phyloP scores from a whole-genome alignment of 2,113 vertebrate species.

The Oncorhynchus mykiss region DNA sequence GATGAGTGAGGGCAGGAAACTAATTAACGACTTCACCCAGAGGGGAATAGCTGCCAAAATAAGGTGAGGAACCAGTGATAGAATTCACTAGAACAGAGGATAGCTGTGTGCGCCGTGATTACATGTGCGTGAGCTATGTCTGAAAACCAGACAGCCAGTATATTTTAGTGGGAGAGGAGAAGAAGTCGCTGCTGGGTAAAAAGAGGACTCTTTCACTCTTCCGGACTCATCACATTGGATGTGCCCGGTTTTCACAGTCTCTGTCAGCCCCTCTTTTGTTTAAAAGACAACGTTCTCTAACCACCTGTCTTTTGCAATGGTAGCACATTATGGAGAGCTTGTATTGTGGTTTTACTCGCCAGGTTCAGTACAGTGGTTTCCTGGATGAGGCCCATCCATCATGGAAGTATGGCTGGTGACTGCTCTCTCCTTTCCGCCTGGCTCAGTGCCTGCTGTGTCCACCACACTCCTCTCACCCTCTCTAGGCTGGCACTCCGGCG shows the following conservation, averaged over 20 bases:
- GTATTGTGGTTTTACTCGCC: neutral
- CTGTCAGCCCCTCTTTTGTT: neutral
- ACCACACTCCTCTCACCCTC: neutral
- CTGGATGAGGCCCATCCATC: neutral
- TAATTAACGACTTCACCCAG: constrained; percentile 43
- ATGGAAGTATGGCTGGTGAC: neutral
- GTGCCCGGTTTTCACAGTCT: neutral
- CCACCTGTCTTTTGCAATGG: neutral
- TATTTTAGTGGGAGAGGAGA: neutral
- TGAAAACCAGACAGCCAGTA: too few relatives aligned
- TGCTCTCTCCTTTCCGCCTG: neutral
- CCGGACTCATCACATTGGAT: neutral
- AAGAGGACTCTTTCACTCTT: neutral
- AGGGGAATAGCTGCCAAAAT: constrained; percentile 41
- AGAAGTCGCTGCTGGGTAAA: neutral
- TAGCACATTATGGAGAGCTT: constrained; percentile 1
- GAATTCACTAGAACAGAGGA: constrained; percentile 22
- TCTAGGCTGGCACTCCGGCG: neutral
- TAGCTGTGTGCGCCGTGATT: constrained; percentile 9
- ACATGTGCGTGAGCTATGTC: neutral
- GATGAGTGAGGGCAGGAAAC: constrained; percentile 36
- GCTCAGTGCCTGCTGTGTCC: neutral
- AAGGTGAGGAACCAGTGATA: constrained; percentile 43
- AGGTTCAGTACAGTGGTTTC: neutral
- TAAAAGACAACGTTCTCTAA: neutral